These are phyloP conservation scores for Sterna hirundo DNA, from an alignment of 2,113 vertebrate species.

Conservation along the genomic window DNA sequence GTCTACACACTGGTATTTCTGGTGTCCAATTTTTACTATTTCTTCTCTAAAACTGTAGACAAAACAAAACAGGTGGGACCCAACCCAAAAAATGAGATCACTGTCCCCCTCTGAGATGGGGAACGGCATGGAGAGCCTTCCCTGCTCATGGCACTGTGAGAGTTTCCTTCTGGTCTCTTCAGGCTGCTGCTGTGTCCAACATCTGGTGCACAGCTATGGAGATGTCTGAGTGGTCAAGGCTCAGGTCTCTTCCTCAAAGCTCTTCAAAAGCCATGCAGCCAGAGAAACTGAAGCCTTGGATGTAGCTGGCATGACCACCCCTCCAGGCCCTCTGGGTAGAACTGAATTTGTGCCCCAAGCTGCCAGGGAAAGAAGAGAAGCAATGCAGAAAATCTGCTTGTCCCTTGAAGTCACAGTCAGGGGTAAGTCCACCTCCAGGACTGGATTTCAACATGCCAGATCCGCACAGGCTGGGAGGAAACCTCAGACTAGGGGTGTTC, in stretches of 20 bases:
- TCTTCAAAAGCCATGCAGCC: not conserved
- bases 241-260: not conserved
- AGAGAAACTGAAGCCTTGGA: not conserved
- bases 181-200: not conserved
- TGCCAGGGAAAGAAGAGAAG: not conserved
- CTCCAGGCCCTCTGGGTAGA: not conserved
- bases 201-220: not conserved
- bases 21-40: not conserved
- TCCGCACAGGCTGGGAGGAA: not conserved
- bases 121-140: not conserved
- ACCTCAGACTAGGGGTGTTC: not conserved
- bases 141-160: not conserved
- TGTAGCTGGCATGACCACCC: not conserved
- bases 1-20: not conserved
- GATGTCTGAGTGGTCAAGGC: not conserved
- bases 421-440: not conserved
- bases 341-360: not conserved
- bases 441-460: not conserved
- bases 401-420: not conserved
- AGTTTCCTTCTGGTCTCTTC: not conserved
- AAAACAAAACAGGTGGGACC: not conserved
- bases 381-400: not conserved
- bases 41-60: not conserved
- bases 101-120: not conserved
- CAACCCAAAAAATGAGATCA: not conserved